Evolutionary conservation across 2,113 vertebrate species (phyloP).

Genomic region (Alaudala cheleensis): DNA sequence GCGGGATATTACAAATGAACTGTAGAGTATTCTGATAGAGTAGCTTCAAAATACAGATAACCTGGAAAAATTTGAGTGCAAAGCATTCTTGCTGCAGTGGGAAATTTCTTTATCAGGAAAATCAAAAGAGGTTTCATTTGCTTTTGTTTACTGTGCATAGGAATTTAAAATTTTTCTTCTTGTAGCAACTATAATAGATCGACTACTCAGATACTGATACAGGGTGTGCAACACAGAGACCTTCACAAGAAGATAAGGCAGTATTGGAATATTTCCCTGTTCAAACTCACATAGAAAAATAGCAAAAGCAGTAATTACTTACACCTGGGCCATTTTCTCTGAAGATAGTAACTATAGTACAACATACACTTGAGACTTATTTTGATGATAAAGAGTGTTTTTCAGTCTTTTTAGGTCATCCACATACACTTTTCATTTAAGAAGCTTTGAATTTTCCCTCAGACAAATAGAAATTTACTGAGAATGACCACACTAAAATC

Average conservation of each 20-base stretch:
- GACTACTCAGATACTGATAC: background rate
- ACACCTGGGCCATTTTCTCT: background rate
- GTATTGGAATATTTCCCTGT: background rate
- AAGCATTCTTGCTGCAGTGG: background rate
- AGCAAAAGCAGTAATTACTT: background rate
- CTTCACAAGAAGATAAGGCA: background rate
- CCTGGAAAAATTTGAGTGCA: background rate
- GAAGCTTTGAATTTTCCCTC: background rate
- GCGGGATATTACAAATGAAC: background rate
- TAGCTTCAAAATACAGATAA: background rate
- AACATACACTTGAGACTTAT: background rate
- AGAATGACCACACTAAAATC: background rate
- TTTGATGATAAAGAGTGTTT: background rate
- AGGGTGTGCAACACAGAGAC: background rate
- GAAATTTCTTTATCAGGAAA: background rate
- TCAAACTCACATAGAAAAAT: background rate
- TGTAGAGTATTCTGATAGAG: background rate
- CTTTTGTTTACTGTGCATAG: background rate
- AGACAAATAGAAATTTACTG: background rate
- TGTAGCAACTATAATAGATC: background rate
- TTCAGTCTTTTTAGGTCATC: background rate
- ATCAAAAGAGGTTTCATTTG: background rate
- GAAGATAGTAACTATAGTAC: background rate
- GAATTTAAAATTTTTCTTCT: background rate
- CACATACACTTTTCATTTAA: background rate